phyloP scores from a whole-genome alignment of 2,797 vertebrate species.

The Malacoctenus gilli region DNA sequence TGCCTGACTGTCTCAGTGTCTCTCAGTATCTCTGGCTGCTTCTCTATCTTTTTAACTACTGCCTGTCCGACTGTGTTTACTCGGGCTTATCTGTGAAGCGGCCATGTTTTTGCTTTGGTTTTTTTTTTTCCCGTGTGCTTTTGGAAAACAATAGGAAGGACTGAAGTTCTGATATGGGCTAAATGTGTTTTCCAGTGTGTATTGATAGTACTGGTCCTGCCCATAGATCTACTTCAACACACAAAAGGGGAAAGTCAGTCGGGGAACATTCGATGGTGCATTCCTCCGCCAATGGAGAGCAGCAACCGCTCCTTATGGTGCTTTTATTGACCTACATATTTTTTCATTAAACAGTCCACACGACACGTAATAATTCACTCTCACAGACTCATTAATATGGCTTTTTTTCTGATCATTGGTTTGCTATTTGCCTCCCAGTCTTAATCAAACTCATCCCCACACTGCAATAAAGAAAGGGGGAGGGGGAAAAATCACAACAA shows the following conservation, averaged over 20 bases:
- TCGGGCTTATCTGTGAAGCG: not conserved
- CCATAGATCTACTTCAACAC: constrained; percentile 19
- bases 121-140: not conserved
- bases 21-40: constrained; percentile 23
- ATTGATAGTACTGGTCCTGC: constrained; percentile 21
- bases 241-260: constrained; percentile 13
- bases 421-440: constrained; percentile 70
- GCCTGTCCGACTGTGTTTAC: constrained; percentile 9
- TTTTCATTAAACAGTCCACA: constrained; percentile 63
- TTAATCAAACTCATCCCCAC: constrained; percentile 74
- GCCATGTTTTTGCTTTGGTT: not conserved
- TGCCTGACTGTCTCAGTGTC: constrained; percentile 27
- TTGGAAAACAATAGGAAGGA: not conserved
- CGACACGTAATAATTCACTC: constrained; percentile 61
- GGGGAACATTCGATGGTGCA: constrained; percentile 21
- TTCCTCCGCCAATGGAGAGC: constrained; percentile 28
- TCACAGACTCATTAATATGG: constrained; percentile 64
- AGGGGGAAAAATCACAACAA: constrained; percentile 41
- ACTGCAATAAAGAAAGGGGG: constrained; percentile 59
- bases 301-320: constrained; percentile 36
- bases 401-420: constrained; percentile 57
- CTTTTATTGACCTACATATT: constrained; percentile 53
- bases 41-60: constrained; percentile 16
- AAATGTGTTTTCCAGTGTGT: constrained; percentile 16
- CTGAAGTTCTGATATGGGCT: not conserved